Evolutionary conservation across 2,888 invertebrate genomes (phyloP).

Genomic region (Plagiodera versicolora): DNA sequence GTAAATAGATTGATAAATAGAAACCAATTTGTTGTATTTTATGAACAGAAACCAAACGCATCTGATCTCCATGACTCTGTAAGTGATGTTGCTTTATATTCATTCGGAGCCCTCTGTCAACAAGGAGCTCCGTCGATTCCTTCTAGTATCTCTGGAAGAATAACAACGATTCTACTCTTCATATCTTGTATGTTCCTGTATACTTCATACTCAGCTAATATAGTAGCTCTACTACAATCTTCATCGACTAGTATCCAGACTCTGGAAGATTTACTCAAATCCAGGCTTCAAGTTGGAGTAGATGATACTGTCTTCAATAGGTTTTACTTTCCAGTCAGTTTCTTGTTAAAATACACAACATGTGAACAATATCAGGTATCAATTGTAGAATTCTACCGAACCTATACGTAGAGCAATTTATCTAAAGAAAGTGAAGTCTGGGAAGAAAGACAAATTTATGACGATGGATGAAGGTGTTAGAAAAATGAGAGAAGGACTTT

Average conservation of each 20-base stretch:
- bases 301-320: conserved; percentile 71
- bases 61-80: conserved; percentile 47
- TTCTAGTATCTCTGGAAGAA: conserved; percentile 54
- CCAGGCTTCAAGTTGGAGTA: conserved; percentile 67
- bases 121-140: conserved; percentile 63
- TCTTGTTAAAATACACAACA: not conserved
- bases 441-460: conserved; percentile 61
- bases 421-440: conserved; percentile 65
- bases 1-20: too few relatives aligned
- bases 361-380: too few relatives aligned
- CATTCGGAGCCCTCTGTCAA: conserved; percentile 63
- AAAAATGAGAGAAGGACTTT: conserved; percentile 63
- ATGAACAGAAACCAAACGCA: not conserved
- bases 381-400: conserved; percentile 64
- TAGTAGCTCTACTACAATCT: conserved; percentile 73
- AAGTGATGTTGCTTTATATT: conserved; percentile 59
- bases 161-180: conserved; percentile 66
- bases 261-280: conserved; percentile 65
- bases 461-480: conserved; percentile 65
- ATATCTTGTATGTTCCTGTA: conserved; percentile 70
- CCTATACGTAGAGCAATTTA: conserved; percentile 65
- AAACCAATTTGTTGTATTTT: too few relatives aligned
- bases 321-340: conserved; percentile 67
- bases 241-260: conserved; percentile 69
- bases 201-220: conserved; percentile 75